phyloP scores from a whole-genome alignment of 2,888 invertebrate genomes.

The Alcis repandata region DNA sequence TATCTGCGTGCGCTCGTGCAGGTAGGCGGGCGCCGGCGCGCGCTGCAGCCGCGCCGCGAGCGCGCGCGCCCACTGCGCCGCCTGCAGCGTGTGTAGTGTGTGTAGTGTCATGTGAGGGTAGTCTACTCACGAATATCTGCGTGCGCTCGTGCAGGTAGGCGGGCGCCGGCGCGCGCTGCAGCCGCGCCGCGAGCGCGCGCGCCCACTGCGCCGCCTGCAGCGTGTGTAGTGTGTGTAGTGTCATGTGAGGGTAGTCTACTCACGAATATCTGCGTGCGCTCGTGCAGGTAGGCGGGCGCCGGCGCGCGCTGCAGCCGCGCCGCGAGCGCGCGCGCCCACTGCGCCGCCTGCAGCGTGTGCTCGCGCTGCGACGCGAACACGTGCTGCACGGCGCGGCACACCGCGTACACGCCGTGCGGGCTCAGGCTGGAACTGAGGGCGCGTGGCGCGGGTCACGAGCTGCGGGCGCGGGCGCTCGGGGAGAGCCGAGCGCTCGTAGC shows the following conservation, averaged over 20 bases:
- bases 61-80: neutral
- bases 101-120: too few relatives aligned
- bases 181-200: constrained; percentile 87
- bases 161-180: constrained; percentile 62
- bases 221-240: neutral
- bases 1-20: too few relatives aligned
- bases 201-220: neutral
- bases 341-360: constrained; percentile 92
- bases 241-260: constrained; percentile 43
- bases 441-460: neutral
- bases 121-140: constrained; percentile 62
- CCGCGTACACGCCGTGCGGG: constrained; percentile 73
- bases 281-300: constrained; percentile 55
- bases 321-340: constrained; percentile 92
- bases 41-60: too few relatives aligned
- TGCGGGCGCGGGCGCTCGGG: too few relatives aligned
- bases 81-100: neutral
- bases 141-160: constrained; percentile 57
- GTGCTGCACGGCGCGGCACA: constrained; percentile 93
- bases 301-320: constrained; percentile 65
- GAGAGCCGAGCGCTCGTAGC: too few relatives aligned
- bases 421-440: neutral
- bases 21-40: too few relatives aligned
- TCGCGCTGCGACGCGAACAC: constrained; percentile 93
- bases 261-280: constrained; percentile 65